Evolutionary conservation across 2,888 invertebrate species (phyloP).

Genomic region (Cloeon dipterum): DNA sequence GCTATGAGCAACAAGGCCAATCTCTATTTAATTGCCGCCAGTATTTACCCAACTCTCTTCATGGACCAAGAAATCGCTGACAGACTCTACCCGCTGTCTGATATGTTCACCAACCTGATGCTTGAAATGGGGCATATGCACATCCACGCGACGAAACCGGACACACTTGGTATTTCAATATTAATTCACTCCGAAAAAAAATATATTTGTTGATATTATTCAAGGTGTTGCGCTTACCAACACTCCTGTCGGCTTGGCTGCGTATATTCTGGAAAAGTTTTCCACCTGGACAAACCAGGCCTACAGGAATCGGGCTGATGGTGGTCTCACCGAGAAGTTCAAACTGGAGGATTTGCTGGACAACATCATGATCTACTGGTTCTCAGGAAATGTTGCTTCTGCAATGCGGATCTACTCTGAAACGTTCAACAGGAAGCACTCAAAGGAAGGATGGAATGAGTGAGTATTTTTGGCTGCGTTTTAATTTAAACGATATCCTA

Average conservation of each 20-base stretch:
- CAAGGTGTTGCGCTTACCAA: constrained; percentile 23
- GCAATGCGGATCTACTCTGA: constrained; percentile 20
- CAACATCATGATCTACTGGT: constrained; percentile 29
- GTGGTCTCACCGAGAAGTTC: constrained; percentile 37
- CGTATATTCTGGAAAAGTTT: constrained; percentile 29
- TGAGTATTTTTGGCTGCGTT: too few relatives aligned
- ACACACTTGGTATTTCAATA: constrained; percentile 48
- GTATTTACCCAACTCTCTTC: constrained; percentile 11
- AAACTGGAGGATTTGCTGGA: constrained; percentile 35
- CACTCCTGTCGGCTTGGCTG: constrained; percentile 26
- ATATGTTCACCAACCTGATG: constrained; percentile 11
- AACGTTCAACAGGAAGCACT: background rate
- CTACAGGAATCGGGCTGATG: constrained; percentile 28
- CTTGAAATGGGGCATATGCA: constrained; percentile 32
- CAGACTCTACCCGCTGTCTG: constrained; percentile 12
- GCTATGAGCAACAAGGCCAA: constrained; percentile 12
- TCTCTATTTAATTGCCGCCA: constrained; percentile 10
- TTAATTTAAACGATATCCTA: too few relatives aligned
- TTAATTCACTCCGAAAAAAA: background rate
- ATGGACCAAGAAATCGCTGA: constrained; percentile 10
- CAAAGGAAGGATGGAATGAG: background rate
- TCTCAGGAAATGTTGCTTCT: constrained; percentile 19
- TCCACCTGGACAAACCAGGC: constrained; percentile 29
- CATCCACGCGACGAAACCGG: constrained; percentile 70
- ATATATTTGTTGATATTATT: constrained; percentile 9